A percentile compares a stretch with the other conserved stretches of the same genome.
phyloP scores from a whole-genome alignment of 2,113 vertebrate species.

The Natator depressus region DNA sequence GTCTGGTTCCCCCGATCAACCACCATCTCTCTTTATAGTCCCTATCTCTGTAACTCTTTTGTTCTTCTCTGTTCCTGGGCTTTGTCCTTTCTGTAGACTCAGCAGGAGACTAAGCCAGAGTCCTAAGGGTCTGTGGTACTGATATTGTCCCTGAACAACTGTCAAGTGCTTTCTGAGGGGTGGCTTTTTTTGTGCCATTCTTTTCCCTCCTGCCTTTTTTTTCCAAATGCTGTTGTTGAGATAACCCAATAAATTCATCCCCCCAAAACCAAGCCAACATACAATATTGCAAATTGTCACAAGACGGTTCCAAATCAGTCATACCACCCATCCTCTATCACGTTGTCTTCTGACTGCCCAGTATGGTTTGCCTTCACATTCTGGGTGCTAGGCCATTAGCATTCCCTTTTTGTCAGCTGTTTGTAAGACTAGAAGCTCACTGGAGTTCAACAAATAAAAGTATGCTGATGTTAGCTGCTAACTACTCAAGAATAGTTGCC shows the following conservation, averaged over 20 bases:
- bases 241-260: background rate
- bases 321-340: background rate
- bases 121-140: background rate
- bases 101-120: background rate
- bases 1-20: background rate
- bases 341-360: background rate
- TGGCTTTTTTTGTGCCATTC: background rate
- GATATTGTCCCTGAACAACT: background rate
- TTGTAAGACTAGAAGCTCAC: background rate
- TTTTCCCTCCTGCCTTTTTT: background rate
- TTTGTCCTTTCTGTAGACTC: no score
- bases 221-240: background rate
- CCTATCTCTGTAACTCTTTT: no score
- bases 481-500: background rate
- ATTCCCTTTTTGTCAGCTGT: background rate
- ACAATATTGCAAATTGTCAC: background rate
- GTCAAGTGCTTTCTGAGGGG: background rate
- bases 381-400: background rate
- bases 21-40: no score
- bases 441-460: background rate
- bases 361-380: background rate
- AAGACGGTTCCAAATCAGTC: background rate
- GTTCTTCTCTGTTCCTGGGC: no score
- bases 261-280: background rate
- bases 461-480: background rate